These are phyloP conservation scores for Acipenser ruthenus DNA, from an alignment of 2,797 vertebrate genomes.

Conservation along the genomic window DNA sequence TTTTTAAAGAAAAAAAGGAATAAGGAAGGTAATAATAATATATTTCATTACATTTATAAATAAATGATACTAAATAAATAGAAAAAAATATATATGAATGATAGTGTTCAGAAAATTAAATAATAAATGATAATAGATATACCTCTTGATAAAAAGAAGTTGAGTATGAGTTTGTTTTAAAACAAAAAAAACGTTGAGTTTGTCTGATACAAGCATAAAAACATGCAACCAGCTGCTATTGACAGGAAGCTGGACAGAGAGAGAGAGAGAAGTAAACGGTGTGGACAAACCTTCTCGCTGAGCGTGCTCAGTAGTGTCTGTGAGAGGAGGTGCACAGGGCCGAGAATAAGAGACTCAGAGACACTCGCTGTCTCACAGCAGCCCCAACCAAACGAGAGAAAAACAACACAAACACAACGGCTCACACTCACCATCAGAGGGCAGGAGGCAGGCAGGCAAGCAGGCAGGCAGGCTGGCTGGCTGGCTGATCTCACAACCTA, in stretches of 20 bases:
- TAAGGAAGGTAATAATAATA: too few species aligned
- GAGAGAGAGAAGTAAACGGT: slow-evolving; percentile 67
- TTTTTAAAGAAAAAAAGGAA: slow-evolving; percentile 40
- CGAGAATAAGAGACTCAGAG: slow-evolving; percentile 74
- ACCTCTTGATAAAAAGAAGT: slow-evolving; percentile 50
- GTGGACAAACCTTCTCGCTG: slow-evolving; percentile 76
- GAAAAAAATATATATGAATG: too few species aligned
- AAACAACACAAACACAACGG: slow-evolving; percentile 76
- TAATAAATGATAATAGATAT: slow-evolving; percentile 29
- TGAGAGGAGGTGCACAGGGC: slow-evolving; percentile 74
- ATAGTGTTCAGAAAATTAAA: too few species aligned
- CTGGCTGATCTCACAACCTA: too few species aligned
- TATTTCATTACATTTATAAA: too few species aligned
- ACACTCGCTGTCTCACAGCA: slow-evolving; percentile 63
- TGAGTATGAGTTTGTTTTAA: slow-evolving; percentile 55
- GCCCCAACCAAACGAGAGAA: slow-evolving; percentile 77
- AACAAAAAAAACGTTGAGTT: slow-evolving; percentile 29
- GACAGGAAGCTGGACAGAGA: slow-evolving; percentile 65
- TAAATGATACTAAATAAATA: too few species aligned
- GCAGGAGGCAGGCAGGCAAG: slow-evolving; percentile 53
- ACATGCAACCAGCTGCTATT: slow-evolving; percentile 72
- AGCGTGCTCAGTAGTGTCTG: slow-evolving; percentile 74
- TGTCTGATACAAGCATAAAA: slow-evolving; percentile 68
- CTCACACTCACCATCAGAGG: slow-evolving; percentile 65
- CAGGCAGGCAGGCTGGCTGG: slow-evolving; percentile 24